These are phyloP conservation scores for Phyto melanocephala DNA, from an alignment of 2,888 invertebrate genomes.

Conservation along the genomic window DNA sequence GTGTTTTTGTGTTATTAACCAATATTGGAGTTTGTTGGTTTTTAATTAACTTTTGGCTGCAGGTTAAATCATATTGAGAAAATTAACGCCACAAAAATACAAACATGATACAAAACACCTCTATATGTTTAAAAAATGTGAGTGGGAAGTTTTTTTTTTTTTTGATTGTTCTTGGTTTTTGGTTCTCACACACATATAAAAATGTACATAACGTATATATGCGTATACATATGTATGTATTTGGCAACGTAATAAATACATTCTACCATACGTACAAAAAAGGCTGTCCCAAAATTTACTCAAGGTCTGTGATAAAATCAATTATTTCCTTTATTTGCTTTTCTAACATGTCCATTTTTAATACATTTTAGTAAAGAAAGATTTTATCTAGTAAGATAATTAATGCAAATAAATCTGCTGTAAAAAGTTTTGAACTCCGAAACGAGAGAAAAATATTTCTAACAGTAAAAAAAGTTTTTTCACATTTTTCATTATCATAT, in stretches of 20 bases:
- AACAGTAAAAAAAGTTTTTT: no score
- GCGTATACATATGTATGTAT: neutral
- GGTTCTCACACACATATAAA: constrained; percentile 62
- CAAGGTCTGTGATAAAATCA: no score
- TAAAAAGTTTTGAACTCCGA: no score
- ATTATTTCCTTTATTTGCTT: no score
- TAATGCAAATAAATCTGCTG: no score
- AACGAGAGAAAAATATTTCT: no score
- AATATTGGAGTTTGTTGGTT: constrained; percentile 77
- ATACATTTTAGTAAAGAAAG: no score
- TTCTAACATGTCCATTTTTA: no score
- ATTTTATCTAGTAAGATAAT: no score
- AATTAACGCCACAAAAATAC: constrained; percentile 73
- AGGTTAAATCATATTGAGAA: constrained; percentile 77
- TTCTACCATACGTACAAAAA: neutral
- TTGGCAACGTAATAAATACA: no score
- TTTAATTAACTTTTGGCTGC: constrained; percentile 79
- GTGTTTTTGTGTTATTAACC: constrained; percentile 60
- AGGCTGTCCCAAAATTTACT: no score
- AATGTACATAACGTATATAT: neutral
- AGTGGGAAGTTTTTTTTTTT: constrained; percentile 1
- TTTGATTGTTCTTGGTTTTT: neutral
- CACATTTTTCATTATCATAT: no score
- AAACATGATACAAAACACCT: constrained; percentile 63
- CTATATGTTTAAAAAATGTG: constrained; percentile 21